phyloP scores from a whole-genome alignment of 2,113 vertebrate genomes.

The Arizona elegans region DNA sequence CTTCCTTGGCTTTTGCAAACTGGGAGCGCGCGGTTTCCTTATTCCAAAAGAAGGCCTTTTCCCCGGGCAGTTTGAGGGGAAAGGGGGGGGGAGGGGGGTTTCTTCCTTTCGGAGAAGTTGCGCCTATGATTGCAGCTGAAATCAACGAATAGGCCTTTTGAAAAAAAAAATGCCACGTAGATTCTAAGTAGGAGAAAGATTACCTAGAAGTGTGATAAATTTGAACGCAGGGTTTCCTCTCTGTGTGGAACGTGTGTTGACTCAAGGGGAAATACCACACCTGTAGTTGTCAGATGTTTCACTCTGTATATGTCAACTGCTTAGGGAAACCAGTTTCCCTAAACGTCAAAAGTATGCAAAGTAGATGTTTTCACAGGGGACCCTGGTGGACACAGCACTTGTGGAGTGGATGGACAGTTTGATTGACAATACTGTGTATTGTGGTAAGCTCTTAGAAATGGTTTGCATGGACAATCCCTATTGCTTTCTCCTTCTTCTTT shows the following conservation, averaged over 20 bases:
- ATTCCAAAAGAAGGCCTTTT: neutral
- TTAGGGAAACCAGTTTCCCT: neutral
- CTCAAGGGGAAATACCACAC: neutral
- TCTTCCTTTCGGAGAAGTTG: neutral
- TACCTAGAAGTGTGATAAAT: neutral
- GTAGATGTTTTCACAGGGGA: neutral
- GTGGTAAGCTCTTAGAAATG: neutral
- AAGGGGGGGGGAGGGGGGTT: too few species aligned
- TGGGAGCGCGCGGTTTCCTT: neutral
- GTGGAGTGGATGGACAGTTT: neutral
- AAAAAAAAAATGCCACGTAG: neutral
- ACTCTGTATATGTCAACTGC: neutral
- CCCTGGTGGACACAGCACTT: neutral
- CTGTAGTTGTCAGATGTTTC: neutral
- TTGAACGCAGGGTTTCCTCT: neutral
- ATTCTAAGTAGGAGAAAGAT: neutral
- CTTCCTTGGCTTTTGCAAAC: neutral
- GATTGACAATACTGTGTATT: neutral
- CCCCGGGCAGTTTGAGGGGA: neutral
- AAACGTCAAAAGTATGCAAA: neutral
- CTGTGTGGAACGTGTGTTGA: neutral
- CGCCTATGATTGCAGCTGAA: neutral
- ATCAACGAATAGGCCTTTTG: neutral
- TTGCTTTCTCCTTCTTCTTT: neutral
- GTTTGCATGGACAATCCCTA: neutral